Evolutionary conservation across 2,113 vertebrate species (phyloP).

Genomic region (Labeo rohita): DNA sequence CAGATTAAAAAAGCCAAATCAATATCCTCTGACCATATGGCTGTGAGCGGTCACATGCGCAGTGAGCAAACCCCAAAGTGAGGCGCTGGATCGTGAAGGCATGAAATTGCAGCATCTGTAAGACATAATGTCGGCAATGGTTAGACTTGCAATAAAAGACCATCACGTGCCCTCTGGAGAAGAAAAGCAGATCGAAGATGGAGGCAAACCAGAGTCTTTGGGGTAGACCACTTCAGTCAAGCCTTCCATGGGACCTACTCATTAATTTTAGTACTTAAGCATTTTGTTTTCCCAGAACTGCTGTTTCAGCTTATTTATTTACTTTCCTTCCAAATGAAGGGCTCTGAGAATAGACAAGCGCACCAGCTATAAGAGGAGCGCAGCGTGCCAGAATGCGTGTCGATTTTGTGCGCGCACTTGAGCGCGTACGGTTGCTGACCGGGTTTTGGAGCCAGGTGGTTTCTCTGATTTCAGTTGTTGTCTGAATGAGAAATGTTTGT

Average conservation of each 20-base stretch:
- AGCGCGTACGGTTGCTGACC: neutral
- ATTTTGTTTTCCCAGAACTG: conserved; percentile 42
- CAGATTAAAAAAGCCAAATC: conserved; percentile 33
- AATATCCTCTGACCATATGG: conserved; percentile 46
- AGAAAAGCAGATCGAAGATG: neutral
- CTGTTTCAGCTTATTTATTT: conserved; percentile 27
- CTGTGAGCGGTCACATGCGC: conserved; percentile 28
- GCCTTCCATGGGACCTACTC: conserved; percentile 23
- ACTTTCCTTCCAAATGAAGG: conserved; percentile 16
- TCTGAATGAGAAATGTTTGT: conserved; percentile 19
- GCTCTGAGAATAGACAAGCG: conserved; percentile 1
- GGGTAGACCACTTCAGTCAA: conserved; percentile 41
- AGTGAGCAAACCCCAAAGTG: conserved; percentile 15
- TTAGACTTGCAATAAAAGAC: conserved; percentile 43
- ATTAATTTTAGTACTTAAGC: conserved; percentile 34
- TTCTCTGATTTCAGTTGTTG: conserved; percentile 35
- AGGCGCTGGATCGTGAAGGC: conserved; percentile 28
- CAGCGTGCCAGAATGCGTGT: neutral
- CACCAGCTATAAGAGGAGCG: neutral
- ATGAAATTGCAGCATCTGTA: conserved; percentile 54
- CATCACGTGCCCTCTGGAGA: neutral
- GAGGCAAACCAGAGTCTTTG: conserved; percentile 13
- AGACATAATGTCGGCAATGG: conserved; percentile 35
- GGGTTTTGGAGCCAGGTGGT: conserved; percentile 14
- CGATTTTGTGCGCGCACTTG: neutral